Evolutionary conservation across 2,888 invertebrate genomes (phyloP), one percentile per base, ranked within the genome.

Genomic region (Pseudococcus longispinus): DNA sequence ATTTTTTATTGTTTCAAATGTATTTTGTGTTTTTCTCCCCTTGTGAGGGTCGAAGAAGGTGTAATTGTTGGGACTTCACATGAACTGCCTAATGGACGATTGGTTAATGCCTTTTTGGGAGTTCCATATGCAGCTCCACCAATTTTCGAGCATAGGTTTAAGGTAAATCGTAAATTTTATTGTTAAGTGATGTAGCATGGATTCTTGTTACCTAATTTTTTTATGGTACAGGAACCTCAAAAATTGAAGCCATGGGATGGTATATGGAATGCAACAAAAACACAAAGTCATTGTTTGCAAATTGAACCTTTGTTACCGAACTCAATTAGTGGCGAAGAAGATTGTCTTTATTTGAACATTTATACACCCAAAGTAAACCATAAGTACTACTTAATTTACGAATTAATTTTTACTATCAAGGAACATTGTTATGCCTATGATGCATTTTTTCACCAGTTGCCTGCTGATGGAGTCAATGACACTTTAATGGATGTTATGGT

Each of bases 331-430:
- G 95, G 95, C 23, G 92, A 92, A 88, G 95, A 95, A 90, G 94
- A 95, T 90, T 95, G 95, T 89, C 91, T 95, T 0, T 94, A 92
- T 89, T 89, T 94, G 1, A 95, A 94, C 90, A 91, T 95, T 0
- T 92, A 93, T 89, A 93, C 93, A 0, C 94, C 94, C 0, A 90
- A 91, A 9, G 91, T 93, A 42, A 37, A 37, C 8, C 87, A 84
- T 23, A 46, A 95, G 23, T 32, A 20, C 20, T 74, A 13, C 11
- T 18, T n/a, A 32, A 74, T n/a, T 15, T 74, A 32, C 32, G 2
- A 37, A 37, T 37, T 37, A 37, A 37, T 37, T 37, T 37, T 37
- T 37, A 9, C 4, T 37, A 9, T 37, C 4, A 9, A 4, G 2
- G 9, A n/a, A n/a, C n/a, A 37, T 37, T 37, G 5, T 37, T 37